These are phyloP conservation scores for Muraenolepis orangiensis DNA, from an alignment of 2,797 vertebrate species.

Conservation along the genomic window DNA sequence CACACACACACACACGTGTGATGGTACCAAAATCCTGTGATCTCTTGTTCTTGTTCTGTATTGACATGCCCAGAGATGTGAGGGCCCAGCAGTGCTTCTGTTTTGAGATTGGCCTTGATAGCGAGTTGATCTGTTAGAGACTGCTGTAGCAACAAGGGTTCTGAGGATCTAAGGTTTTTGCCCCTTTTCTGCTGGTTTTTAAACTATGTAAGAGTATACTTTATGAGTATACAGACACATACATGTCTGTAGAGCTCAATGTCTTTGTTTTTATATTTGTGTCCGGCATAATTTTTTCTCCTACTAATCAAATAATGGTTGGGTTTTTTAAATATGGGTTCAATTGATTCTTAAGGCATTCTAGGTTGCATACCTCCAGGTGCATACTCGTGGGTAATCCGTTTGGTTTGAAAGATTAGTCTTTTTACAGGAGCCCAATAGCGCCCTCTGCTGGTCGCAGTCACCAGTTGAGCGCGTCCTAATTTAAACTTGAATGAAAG, in stretches of 20 bases:
- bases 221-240: neutral
- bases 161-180: neutral
- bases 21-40: neutral
- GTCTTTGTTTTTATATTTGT: neutral
- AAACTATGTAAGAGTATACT: too few species aligned
- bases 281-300: neutral
- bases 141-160: neutral
- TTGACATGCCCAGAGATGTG: neutral
- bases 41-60: neutral
- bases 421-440: neutral
- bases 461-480: neutral
- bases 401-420: neutral
- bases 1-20: neutral
- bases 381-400: neutral
- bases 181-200: slow-evolving; percentile 7
- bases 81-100: neutral
- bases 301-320: neutral
- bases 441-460: slow-evolving; percentile 16
- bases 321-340: neutral
- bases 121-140: neutral
- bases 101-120: neutral
- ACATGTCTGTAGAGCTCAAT: neutral
- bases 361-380: neutral
- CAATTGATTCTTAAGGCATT: neutral
- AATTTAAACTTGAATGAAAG: neutral